phyloP scores from a whole-genome alignment of 1,140 invertebrate genomes.

The Dermatophagoides farinae region DNA sequence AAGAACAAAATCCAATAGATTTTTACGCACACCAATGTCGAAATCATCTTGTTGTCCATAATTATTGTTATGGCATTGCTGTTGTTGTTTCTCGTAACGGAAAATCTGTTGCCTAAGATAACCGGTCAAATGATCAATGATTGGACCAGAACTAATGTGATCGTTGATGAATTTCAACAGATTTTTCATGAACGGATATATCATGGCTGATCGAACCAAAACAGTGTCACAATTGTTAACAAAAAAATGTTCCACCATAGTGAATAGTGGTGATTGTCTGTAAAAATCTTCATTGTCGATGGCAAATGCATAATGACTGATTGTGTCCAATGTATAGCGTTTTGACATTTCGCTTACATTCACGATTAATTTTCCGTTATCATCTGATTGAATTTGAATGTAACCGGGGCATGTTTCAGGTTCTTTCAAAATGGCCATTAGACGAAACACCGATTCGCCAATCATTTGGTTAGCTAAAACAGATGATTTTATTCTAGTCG shows the following conservation, averaged over 20 bases:
- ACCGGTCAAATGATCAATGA: constrained; percentile 23
- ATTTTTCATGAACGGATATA: constrained; percentile 23
- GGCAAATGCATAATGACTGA: background rate
- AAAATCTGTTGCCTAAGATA: constrained; percentile 19
- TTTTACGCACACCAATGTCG: background rate
- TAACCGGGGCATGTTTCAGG: background rate
- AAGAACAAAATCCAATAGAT: background rate
- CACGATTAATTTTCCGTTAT: background rate
- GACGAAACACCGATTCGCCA: background rate
- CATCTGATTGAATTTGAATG: background rate
- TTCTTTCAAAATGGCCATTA: background rate
- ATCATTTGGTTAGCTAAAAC: background rate
- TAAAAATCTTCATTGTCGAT: constrained; percentile 2
- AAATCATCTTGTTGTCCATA: background rate
- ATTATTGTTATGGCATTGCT: background rate
- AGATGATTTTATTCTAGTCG: background rate
- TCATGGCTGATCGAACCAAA: constrained; percentile 21
- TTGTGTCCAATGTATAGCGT: background rate
- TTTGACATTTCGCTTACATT: background rate
- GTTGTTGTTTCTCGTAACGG: background rate
- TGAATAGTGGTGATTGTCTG: background rate
- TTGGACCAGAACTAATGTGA: constrained; percentile 22
- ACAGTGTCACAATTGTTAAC: constrained; percentile 21
- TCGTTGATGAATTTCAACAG: constrained; percentile 22
- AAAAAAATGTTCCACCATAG: constrained; percentile 26